Base-by-base conservation (phyloP, 2,888 invertebrate species). In the Meloe dianella region DNA sequence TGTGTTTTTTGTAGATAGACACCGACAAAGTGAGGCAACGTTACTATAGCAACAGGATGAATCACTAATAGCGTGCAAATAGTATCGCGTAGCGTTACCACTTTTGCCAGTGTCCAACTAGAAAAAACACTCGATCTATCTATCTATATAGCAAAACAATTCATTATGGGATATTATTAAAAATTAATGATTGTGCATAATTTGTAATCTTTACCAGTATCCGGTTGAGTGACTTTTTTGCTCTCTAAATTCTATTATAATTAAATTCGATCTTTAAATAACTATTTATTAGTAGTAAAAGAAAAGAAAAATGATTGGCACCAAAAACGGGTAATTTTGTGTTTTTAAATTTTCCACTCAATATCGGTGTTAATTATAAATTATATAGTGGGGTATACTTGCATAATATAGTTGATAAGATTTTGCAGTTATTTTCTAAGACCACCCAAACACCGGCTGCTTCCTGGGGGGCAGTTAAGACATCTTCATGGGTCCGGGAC, bases 401-500 rank as follows among this genome's bases (percentile, higher is more conserved):
- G 79, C 78, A 78, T 79, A 79, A 79, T 78, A 74, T 65, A 60
- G 67, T 67, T 67, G 67, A 67, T 70, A 70, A 65, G 64, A 67
- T 65, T 32, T 67, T 70, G 64, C 70, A 70, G 68, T 64, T 30
- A 29, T 59, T 68, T 70, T 77, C 77, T 76, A 77, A 77, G 79
- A 79, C 79, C 79, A 79, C 79, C 79, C 79, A 79, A 78, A 79
- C 78, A 75, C 77, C 75, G 75, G 77, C 77, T 74, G 81, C 81
- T 79, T 81, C 80, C 82, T 81, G 82, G 82, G 82, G 80, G 82
- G 81, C 80, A 79, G 76, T 80, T 79, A 79, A 81, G 77, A 77
- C 79, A 78, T 82, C 82, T 81, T 82, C 78, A 78, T 78, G 75
- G 80, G 81, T 73, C 80, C 79, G 75, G 79, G 77, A 79, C 80